These are phyloP conservation scores for Drosophila vallismaia DNA, from an alignment of 2,888 invertebrate genomes.

Conservation along the genomic window DNA sequence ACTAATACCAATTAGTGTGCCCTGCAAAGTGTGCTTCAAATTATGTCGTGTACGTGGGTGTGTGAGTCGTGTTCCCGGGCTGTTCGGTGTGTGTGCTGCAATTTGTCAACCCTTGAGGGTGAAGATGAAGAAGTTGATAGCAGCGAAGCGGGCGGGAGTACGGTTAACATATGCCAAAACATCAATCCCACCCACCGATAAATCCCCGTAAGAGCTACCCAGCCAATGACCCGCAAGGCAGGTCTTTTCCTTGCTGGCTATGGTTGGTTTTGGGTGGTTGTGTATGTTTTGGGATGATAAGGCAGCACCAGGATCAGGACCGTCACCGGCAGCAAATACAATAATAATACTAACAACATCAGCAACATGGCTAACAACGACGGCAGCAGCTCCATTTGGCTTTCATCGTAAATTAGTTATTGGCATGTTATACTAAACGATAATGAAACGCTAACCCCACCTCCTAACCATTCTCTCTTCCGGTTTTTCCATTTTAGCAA, in stretches of 20 bases:
- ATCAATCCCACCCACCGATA: constrained; percentile 26
- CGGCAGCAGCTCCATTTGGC: constrained; percentile 40
- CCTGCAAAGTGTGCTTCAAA: constrained; percentile 70
- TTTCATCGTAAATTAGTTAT: constrained; percentile 77
- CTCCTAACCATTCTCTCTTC: constrained; percentile 6
- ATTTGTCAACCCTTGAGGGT: constrained; percentile 69
- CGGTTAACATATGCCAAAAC: constrained; percentile 58
- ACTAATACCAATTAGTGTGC: constrained; percentile 77
- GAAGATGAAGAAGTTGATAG: constrained; percentile 37
- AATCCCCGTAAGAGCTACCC: constrained; percentile 27
- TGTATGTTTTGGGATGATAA: constrained; percentile 60
- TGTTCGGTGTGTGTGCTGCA: constrained; percentile 35
- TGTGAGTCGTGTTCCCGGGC: constrained; percentile 9
- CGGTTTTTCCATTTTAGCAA: constrained; percentile 50
- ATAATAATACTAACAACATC: constrained; percentile 40
- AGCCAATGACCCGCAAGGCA: constrained; percentile 35
- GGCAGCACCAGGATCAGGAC: constrained; percentile 43
- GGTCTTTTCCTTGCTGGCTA: background rate
- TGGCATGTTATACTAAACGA: constrained; percentile 75
- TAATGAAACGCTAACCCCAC: constrained; percentile 52
- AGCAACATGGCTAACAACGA: constrained; percentile 39
- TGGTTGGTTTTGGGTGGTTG: background rate
- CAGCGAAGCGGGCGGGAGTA: constrained; percentile 10
- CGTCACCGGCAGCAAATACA: background rate
- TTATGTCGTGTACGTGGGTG: constrained; percentile 55